These are phyloP conservation scores for Oncorhynchus keta DNA, from an alignment of 2,113 vertebrate genomes.

Conservation along the genomic window DNA sequence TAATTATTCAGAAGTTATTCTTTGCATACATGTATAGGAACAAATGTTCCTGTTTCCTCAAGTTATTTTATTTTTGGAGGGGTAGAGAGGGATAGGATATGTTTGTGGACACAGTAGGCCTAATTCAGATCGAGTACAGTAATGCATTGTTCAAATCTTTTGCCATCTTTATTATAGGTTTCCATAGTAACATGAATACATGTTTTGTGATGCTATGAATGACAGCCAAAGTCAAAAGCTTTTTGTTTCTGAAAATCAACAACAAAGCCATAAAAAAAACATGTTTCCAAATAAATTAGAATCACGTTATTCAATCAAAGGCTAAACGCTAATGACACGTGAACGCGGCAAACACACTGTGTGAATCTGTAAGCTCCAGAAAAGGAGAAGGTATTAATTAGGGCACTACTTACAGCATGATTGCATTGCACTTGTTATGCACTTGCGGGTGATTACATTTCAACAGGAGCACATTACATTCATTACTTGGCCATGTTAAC, in stretches of 20 bases:
- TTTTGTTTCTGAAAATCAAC: slow-evolving; percentile 23
- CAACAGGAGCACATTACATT: slow-evolving; percentile 82
- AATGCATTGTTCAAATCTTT: not conserved
- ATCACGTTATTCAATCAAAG: slow-evolving; percentile 73
- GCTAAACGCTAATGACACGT: slow-evolving; percentile 83
- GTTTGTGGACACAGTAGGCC: no score
- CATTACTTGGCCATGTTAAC: slow-evolving; percentile 99
- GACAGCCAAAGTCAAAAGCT: not conserved
- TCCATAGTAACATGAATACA: not conserved
- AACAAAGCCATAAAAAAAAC: slow-evolving; percentile 53
- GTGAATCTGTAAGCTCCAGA: slow-evolving; percentile 79
- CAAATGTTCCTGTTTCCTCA: not conserved
- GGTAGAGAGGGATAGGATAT: not conserved
- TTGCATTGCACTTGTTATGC: slow-evolving; percentile 99
- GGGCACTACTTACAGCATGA: slow-evolving; percentile 98
- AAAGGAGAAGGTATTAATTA: slow-evolving; percentile 97
- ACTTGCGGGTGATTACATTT: slow-evolving; percentile 99
- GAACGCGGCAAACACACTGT: slow-evolving; percentile 79
- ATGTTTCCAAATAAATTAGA: slow-evolving; percentile 72
- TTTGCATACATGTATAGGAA: slow-evolving; percentile 8
- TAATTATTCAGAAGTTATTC: slow-evolving; percentile 57
- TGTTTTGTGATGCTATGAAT: not conserved
- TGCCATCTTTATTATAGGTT: not conserved
- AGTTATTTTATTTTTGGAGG: not conserved
- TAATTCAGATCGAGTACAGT: no score